phyloP scores from a whole-genome alignment of 2,113 vertebrate genomes.

The Brienomyrus longianalis region DNA sequence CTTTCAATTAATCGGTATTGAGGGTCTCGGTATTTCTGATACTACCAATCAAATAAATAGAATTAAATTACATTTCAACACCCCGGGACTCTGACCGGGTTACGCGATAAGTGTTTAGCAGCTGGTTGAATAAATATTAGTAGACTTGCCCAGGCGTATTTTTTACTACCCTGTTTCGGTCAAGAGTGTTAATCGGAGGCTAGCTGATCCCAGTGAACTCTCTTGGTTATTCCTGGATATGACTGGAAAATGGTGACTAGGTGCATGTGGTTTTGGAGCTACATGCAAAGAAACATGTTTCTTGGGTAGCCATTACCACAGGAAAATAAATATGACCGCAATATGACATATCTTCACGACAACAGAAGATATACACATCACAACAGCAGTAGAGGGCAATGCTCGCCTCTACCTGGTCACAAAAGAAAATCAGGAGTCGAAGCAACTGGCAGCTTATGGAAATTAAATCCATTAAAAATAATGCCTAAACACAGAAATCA shows the following conservation, averaged over 20 bases:
- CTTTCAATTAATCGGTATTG: not conserved
- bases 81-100: not conserved
- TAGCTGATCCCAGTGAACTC: not conserved
- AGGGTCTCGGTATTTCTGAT: not conserved
- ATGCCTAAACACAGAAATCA: not conserved
- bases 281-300: not conserved
- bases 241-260: not conserved
- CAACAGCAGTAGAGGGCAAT: not conserved
- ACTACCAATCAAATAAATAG: not conserved
- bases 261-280: not conserved
- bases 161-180: not conserved
- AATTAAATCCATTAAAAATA: not conserved
- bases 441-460: not conserved
- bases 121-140: not conserved
- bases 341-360: not conserved
- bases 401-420: not conserved
- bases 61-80: not conserved
- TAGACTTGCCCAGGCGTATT: not conserved
- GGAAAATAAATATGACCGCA: not conserved
- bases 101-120: not conserved
- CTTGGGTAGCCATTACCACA: conserved; percentile 15
- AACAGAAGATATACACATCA: conserved; percentile 10
- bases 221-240: not conserved
- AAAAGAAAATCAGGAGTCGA: not conserved
- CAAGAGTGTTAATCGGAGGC: not conserved